phyloP scores from a whole-genome alignment of 2,888 invertebrate genomes.

The Sinhomidia bicolor region DNA sequence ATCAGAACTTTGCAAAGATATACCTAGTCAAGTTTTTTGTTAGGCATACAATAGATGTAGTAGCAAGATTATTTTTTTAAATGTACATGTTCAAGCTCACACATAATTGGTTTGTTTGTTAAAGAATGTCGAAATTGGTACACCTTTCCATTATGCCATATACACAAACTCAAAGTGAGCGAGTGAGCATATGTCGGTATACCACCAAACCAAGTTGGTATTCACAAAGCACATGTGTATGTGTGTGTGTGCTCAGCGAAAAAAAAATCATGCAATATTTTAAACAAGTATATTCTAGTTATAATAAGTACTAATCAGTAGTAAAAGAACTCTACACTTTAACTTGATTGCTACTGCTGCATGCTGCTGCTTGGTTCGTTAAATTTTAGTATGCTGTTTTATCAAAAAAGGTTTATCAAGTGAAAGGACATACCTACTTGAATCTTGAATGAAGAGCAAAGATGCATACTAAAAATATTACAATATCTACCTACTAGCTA shows the following conservation, averaged over 20 bases:
- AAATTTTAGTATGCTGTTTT: too few relatives aligned
- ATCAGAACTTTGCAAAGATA: too few relatives aligned
- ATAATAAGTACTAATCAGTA: neutral
- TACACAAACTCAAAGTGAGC: neutral
- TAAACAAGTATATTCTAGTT: neutral
- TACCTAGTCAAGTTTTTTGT: too few relatives aligned
- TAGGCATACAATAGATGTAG: neutral
- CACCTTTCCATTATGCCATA: neutral
- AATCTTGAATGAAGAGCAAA: slow-evolving; percentile 2
- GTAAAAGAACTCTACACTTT: neutral
- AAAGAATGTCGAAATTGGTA: neutral
- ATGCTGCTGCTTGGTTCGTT: too few relatives aligned
- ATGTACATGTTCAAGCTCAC: neutral
- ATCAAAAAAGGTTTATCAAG: neutral
- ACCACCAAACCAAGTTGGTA: neutral
- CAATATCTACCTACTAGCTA: too few relatives aligned
- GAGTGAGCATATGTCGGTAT: too few relatives aligned
- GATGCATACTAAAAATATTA: neutral
- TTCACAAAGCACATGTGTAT: neutral
- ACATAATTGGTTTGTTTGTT: slow-evolving; percentile 15
- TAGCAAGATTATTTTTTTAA: too few relatives aligned
- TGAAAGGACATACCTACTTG: slow-evolving; percentile 20
- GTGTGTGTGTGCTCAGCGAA: too few relatives aligned
- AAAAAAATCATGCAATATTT: slow-evolving; percentile 15
- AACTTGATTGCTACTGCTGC: neutral